Evolutionary conservation across 1,140 invertebrate genomes (phyloP).

Genomic region (Condylostylus longicornis): DNA sequence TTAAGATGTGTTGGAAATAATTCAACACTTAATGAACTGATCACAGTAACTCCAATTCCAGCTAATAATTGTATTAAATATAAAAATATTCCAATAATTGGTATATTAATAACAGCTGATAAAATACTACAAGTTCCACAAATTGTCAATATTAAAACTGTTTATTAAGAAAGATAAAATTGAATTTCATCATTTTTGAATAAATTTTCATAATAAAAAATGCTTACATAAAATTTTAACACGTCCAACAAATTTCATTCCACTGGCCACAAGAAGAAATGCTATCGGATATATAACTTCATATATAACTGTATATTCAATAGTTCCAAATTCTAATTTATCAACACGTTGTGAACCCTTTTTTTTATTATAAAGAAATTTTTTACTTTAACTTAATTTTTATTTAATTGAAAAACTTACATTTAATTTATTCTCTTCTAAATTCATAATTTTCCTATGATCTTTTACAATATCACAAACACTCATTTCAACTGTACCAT

Average conservation of each 20-base stretch:
- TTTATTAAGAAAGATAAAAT: not conserved
- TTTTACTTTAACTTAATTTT: not conserved
- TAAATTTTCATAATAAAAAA: not conserved
- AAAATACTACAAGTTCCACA: not conserved
- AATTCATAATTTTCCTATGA: not conserved
- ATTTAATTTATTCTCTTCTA: not conserved
- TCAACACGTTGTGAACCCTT: not conserved
- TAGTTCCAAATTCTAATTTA: constrained; percentile 2
- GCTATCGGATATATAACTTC: constrained; percentile 3
- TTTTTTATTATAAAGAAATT: not conserved
- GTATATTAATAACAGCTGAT: not conserved
- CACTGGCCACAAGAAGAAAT: constrained; percentile 3
- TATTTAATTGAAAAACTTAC: not conserved
- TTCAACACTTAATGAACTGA: not conserved
- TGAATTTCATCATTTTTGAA: not conserved
- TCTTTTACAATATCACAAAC: constrained; percentile 14
- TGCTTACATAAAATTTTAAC: constrained; percentile 2
- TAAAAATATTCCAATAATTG: not conserved
- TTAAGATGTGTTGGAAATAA: not conserved
- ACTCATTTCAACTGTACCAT: constrained; percentile 5
- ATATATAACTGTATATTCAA: constrained; percentile 2
- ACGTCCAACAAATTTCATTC: constrained; percentile 3
- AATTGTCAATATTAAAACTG: constrained; percentile 2
- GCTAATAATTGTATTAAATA: not conserved
- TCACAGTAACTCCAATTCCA: not conserved